Evolutionary conservation across 2,797 vertebrate genomes (phyloP), one percentile per base, ranked within the genome.

Genomic region (Enteromius anoplus): DNA sequence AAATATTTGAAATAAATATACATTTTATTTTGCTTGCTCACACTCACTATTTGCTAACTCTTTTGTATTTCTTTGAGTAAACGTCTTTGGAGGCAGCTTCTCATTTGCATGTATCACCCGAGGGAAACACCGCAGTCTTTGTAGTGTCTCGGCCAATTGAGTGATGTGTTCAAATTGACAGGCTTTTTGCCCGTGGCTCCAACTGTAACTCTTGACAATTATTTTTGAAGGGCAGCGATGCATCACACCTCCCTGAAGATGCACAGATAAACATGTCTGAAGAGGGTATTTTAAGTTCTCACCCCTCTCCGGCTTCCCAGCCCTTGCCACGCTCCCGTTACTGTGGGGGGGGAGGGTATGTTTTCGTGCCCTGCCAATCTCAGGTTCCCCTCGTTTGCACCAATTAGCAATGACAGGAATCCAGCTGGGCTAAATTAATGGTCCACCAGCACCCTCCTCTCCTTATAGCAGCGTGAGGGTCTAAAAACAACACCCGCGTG

Each of bases 381-480:
- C 66, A 85, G 65, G 66, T 60, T 80, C 47, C 65, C 72, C 80
- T 80, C 70, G 82, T 86, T 88, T 85, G 69, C 84, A 88, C 82
- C 86, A 89, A 89, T 88, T 88, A 87, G 82, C 84, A 85, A 73
- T 78, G 65, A 82, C 82, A 78, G 84, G 76, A 83, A 69, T 75
- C 88, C 88, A 88, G 86, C 84, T 90, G 88, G 79, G 87, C 62
- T 62, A 86, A 72, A 84, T 89, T 80, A 85, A 82, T 42, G 73
- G 71, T 69, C 29, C 73, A 75, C 71, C 15, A 72, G 79, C 69
- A 58, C 40, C 73, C 75, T 60, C 69, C 60, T 80, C 83, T 84
- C 47, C 42, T 80, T 81, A 86, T 78, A 82, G 79, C 11, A 73
- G 78, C 2, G 37, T 9, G 23, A 85, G 75, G 81, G 81, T 87